Evolutionary conservation across 2,797 vertebrate species (phyloP).

Genomic region (Sorex maritimensis): DNA sequence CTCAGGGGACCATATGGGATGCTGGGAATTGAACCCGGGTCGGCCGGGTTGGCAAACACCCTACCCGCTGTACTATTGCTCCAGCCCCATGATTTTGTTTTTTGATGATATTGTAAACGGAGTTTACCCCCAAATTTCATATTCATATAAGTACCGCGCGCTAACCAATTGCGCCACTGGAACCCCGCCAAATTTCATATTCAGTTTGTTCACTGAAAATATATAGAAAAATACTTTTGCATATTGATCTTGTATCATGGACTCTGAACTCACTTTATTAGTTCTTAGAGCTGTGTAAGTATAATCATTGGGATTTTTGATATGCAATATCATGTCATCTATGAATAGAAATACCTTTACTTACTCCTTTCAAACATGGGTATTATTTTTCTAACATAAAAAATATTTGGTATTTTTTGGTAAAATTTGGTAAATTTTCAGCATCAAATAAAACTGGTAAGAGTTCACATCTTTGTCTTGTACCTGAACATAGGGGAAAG

Average conservation of each 20-base stretch:
- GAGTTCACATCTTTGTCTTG: background rate
- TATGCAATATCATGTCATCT: background rate
- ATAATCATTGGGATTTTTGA: background rate
- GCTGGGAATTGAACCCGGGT: too few species aligned
- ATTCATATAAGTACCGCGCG: background rate
- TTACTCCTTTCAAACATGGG: background rate
- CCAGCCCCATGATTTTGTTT: conserved; percentile 13
- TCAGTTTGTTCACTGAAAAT: background rate
- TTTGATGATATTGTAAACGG: background rate
- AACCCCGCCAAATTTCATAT: background rate
- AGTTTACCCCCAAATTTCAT: conserved; percentile 27
- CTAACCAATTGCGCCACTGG: too few species aligned
- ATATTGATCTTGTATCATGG: background rate
- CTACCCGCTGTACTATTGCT: too few species aligned
- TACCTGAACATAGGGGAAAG: background rate
- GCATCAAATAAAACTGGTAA: background rate
- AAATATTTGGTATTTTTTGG: background rate
- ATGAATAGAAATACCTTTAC: background rate
- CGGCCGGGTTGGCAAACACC: too few species aligned
- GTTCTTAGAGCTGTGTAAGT: background rate
- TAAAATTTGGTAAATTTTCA: background rate
- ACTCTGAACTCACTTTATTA: background rate
- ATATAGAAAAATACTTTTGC: background rate
- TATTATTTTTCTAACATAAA: background rate
- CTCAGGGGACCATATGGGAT: too few species aligned